These are phyloP conservation scores for Orthosia cruda DNA, from an alignment of 2,888 invertebrate genomes.

Conservation along the genomic window DNA sequence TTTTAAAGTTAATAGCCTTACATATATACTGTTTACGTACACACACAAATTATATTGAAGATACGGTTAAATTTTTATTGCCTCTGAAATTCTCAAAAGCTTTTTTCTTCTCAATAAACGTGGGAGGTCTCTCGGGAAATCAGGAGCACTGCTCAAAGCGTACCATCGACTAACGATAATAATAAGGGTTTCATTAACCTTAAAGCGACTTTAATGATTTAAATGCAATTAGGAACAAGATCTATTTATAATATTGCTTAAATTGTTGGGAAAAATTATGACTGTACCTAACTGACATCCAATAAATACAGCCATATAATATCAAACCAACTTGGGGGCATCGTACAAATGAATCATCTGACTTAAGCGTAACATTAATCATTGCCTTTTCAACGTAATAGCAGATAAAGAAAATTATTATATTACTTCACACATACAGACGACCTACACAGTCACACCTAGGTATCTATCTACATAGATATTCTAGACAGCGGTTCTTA, in stretches of 20 bases:
- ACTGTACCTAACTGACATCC: slow-evolving; percentile 12
- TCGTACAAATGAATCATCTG: slow-evolving; percentile 65
- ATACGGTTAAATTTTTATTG: not conserved
- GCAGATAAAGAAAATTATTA: slow-evolving; percentile 64
- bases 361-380: slow-evolving; percentile 66
- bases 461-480: slow-evolving; percentile 44
- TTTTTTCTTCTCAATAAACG: slow-evolving; percentile 10
- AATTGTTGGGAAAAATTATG: slow-evolving; percentile 22
- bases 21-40: not conserved
- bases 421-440: slow-evolving; percentile 47
- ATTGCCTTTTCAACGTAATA: slow-evolving; percentile 65
- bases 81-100: not conserved
- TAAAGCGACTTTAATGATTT: not conserved
- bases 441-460: slow-evolving; percentile 17
- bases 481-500: slow-evolving; percentile 61
- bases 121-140: slow-evolving; percentile 39
- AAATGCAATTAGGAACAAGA: not conserved
- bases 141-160: slow-evolving; percentile 4
- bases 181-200: not conserved
- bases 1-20: too few species aligned
- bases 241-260: not conserved
- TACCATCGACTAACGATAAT: not conserved
- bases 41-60: not conserved
- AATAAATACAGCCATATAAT: slow-evolving; percentile 24
- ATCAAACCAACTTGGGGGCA: slow-evolving; percentile 36